phyloP scores from a whole-genome alignment of 2,797 vertebrate genomes.

The Argentina silus region DNA sequence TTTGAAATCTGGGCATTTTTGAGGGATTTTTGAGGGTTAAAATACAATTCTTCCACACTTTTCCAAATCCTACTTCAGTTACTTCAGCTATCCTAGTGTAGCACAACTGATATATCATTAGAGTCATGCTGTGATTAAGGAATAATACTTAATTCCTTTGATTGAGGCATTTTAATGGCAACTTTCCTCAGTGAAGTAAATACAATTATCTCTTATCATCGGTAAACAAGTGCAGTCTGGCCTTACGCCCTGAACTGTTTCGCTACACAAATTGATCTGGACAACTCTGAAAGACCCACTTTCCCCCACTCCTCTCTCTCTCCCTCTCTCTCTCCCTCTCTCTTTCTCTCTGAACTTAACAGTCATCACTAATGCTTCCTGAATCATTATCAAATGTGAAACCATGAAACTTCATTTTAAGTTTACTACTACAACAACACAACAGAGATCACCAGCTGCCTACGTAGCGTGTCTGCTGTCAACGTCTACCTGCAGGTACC shows the following conservation, averaged over 20 bases:
- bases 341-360: neutral
- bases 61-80: too few relatives aligned
- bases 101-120: too few relatives aligned
- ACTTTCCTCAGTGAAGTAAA: constrained; percentile 71
- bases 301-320: neutral
- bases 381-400: neutral
- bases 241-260: constrained; percentile 61
- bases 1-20: too few relatives aligned
- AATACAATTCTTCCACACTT: too few relatives aligned
- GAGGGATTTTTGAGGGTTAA: too few relatives aligned
- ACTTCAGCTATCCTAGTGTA: too few relatives aligned
- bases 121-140: constrained; percentile 83
- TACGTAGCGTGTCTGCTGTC: neutral
- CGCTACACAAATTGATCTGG: constrained; percentile 51
- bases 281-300: constrained; percentile 34
- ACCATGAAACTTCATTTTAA: neutral
- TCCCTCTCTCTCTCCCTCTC: constrained; percentile 1
- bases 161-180: constrained; percentile 82
- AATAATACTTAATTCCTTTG: constrained; percentile 77
- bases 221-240: constrained; percentile 73
- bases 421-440: neutral
- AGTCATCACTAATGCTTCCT: neutral
- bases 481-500: neutral
- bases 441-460: neutral
- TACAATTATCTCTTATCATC: constrained; percentile 82